These are phyloP conservation scores for Vulpes lagopus DNA, from an alignment of 2,113 vertebrate species.

Conservation along the genomic window DNA sequence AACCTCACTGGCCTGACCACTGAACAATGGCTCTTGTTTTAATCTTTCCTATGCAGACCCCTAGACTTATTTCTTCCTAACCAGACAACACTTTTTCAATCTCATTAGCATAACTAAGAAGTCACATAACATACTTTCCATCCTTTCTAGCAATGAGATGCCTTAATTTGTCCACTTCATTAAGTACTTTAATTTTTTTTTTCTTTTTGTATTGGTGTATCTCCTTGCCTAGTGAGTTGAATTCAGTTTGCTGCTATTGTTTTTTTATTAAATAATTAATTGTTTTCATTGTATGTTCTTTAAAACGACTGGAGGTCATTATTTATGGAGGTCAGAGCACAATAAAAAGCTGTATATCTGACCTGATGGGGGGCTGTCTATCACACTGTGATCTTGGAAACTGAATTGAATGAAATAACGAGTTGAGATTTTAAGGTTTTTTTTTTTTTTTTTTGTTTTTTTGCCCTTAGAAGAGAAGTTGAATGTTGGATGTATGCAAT, in stretches of 20 bases:
- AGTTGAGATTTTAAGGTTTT: background rate
- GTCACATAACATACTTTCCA: background rate
- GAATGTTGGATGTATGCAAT: background rate
- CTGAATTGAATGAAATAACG: background rate
- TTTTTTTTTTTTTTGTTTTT: too few relatives aligned
- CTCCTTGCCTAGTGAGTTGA: background rate
- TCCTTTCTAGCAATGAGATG: background rate
- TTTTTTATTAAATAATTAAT: background rate
- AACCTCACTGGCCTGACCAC: background rate
- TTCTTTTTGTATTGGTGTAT: background rate
- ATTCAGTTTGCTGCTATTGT: background rate
- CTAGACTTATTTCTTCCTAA: background rate
- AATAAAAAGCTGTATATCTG: background rate
- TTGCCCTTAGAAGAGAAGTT: background rate
- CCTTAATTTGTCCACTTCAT: background rate
- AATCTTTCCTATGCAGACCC: background rate
- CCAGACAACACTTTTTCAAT: background rate
- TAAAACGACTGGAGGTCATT: background rate
- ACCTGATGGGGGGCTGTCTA: fast-evolving
- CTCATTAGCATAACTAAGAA: background rate
- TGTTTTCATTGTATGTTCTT: background rate
- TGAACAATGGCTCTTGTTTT: background rate
- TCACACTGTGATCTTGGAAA: background rate
- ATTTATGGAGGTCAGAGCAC: background rate
- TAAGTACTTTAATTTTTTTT: background rate